Conservation (phyloP, 2,797 vertebrate species). For the Helicolenus hilgendorfi region DNA sequence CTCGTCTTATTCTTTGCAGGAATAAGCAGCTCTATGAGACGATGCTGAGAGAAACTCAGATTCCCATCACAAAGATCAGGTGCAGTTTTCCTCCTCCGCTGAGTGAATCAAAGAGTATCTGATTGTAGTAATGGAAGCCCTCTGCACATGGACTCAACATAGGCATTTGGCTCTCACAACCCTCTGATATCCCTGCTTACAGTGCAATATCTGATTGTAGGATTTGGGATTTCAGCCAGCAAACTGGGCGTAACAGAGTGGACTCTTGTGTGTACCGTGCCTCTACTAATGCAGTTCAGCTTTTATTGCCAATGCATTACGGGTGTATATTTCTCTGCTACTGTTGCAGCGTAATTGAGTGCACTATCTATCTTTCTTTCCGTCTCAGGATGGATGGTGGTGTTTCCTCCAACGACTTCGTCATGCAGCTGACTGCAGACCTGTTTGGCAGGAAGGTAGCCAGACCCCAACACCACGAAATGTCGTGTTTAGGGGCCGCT, state of each 20-base stretch:
- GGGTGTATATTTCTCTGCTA: slow-evolving; percentile 33
- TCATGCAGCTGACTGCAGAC: slow-evolving; percentile 98
- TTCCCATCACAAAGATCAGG: slow-evolving; percentile 94
- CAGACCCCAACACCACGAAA: slow-evolving; percentile 90
- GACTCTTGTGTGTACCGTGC: not conserved
- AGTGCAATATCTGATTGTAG: slow-evolving; percentile 11
- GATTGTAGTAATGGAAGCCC: not conserved
- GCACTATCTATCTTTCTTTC: not conserved
- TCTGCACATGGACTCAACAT: not conserved
- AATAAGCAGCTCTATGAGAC: slow-evolving; percentile 96
- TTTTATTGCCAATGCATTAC: slow-evolving; percentile 59
- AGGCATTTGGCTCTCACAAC: not conserved
- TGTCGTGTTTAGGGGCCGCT: slow-evolving; percentile 96
- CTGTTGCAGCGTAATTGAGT: slow-evolving; percentile 32
- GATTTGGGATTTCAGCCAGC: slow-evolving; percentile 19
- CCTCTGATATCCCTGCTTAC: not conserved
- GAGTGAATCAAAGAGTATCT: not conserved
- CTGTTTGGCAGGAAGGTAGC: slow-evolving; percentile 92
- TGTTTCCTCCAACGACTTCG: slow-evolving; percentile 94
- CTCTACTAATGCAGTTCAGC: slow-evolving; percentile 32
- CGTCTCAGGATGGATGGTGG: slow-evolving; percentile 94
- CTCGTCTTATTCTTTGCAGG: slow-evolving; percentile 82
- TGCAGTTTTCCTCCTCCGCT: slow-evolving; percentile 61
- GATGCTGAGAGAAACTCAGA: slow-evolving; percentile 92
- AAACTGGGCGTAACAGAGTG: slow-evolving; percentile 7